A percentile compares a stretch with the other conserved stretches of the same genome.
phyloP scores from a whole-genome alignment of 1,140 invertebrate genomes.

The Ericerus pela region DNA sequence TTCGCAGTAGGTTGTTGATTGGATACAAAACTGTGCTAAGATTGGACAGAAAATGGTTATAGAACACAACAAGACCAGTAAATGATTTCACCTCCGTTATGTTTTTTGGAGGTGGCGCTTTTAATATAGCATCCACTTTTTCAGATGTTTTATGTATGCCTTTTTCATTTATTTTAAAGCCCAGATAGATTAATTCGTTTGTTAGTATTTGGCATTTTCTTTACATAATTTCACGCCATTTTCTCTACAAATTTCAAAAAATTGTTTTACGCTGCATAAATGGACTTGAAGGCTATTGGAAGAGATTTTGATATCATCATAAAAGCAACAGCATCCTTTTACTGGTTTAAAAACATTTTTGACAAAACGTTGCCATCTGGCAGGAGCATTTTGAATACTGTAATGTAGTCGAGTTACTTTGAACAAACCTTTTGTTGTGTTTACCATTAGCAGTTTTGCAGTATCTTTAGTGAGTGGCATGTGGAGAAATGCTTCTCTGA shows the following conservation, averaged over 20 bases:
- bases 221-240: conserved; percentile 5
- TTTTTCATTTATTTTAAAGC: conserved; percentile 13
- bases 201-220: conserved; percentile 15
- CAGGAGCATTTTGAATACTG: conserved; percentile 24
- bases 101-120: conserved; percentile 27
- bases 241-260: conserved; percentile 13
- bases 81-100: conserved; percentile 23
- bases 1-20: too few species aligned
- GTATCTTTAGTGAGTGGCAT: conserved; percentile 24
- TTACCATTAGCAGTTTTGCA: conserved; percentile 24
- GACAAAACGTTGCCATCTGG: conserved; percentile 26
- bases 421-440: conserved; percentile 26
- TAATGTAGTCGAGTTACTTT: conserved; percentile 26
- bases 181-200: conserved; percentile 14
- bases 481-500: conserved; percentile 25
- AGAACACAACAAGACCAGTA: conserved; percentile 19
- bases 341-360: conserved; percentile 18
- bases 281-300: not conserved
- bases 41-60: conserved; percentile 18
- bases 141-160: conserved; percentile 14
- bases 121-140: conserved; percentile 29
- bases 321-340: conserved; percentile 12
- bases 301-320: conserved; percentile 18
- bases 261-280: conserved; percentile 4
- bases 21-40: too few species aligned